These are phyloP conservation scores for Propithecus coquereli DNA, from an alignment of 2,113 vertebrate species.

Conservation along the genomic window DNA sequence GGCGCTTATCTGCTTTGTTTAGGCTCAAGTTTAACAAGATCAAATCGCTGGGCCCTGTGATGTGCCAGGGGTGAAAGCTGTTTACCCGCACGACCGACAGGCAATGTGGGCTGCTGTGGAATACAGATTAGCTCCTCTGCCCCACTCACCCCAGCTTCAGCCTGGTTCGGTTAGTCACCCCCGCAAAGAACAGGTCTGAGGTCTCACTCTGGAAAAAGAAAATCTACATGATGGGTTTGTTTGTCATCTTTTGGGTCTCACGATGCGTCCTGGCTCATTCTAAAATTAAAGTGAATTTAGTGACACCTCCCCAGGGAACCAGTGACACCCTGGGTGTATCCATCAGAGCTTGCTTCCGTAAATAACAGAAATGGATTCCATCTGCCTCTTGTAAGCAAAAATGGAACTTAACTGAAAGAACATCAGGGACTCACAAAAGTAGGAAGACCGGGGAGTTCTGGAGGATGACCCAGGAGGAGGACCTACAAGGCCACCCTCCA, in stretches of 20 bases:
- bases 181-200: background rate
- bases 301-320: background rate
- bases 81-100: background rate
- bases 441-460: background rate
- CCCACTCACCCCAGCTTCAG: background rate
- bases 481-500: background rate
- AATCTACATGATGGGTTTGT: background rate
- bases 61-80: conserved; percentile 60
- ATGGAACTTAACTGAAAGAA: background rate
- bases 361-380: background rate
- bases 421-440: background rate
- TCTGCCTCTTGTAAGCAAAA: background rate
- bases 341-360: background rate
- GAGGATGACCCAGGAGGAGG: background rate
- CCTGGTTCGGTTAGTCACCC: background rate
- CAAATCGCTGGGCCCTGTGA: conserved; percentile 75
- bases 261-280: background rate
- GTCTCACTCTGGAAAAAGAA: background rate
- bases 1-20: conserved; percentile 81
- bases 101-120: background rate
- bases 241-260: background rate
- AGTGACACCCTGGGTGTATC: background rate
- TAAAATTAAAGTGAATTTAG: conserved; percentile 4
- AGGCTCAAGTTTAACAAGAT: conserved; percentile 82
- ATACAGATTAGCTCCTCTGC: background rate